These are phyloP conservation scores for Apis mellifera DNA, from an alignment of 1,140 invertebrate genomes.

Conservation along the genomic window DNA sequence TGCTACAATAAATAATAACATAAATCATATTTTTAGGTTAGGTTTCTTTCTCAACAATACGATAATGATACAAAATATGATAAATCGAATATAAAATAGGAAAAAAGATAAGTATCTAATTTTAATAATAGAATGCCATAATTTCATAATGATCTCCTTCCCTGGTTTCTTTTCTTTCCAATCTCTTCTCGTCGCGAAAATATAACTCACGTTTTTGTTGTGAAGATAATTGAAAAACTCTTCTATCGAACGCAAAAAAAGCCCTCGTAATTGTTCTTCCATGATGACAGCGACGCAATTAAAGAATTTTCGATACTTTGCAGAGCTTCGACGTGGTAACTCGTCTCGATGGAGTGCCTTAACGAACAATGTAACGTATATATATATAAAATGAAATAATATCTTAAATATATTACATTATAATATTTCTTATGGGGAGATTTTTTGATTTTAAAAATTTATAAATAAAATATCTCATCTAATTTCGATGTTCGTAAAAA, in stretches of 20 bases:
- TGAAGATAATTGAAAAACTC: conserved; percentile 90
- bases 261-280: conserved; percentile 90
- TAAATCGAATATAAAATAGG: neutral
- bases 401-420: too few relatives aligned
- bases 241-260: conserved; percentile 90
- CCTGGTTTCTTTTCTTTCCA: too few relatives aligned
- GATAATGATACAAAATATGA: too few relatives aligned
- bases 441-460: too few relatives aligned
- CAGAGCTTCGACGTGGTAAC: conserved; percentile 86
- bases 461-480: too few relatives aligned
- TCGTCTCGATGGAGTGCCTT: conserved; percentile 88
- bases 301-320: conserved; percentile 88
- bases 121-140: too few relatives aligned
- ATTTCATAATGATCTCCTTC: too few relatives aligned
- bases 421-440: too few relatives aligned
- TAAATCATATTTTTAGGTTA: neutral
- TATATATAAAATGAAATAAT: too few relatives aligned
- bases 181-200: too few relatives aligned
- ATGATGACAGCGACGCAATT: conserved; percentile 92
- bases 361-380: neutral
- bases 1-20: conserved; percentile 76
- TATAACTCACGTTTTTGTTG: conserved; percentile 86
- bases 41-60: too few relatives aligned
- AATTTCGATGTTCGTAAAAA: too few relatives aligned
- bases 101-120: neutral